Evolutionary conservation across 2,888 invertebrate species (phyloP).

Genomic region (Capitulum mitella): DNA sequence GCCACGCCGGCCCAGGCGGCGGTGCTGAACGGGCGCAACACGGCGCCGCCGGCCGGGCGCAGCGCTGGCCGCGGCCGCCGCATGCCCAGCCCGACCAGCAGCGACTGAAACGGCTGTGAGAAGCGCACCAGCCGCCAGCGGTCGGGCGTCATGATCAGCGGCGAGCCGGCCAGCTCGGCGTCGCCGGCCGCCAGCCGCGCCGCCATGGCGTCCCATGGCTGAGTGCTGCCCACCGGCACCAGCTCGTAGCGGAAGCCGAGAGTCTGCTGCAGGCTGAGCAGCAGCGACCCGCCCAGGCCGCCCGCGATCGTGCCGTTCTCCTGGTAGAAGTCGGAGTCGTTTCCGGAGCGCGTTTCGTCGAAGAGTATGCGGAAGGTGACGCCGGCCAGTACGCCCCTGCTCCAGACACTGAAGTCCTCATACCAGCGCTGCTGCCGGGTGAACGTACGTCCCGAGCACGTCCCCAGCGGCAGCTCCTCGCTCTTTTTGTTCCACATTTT

Average conservation of each 20-base stretch:
- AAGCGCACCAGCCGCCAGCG: not conserved
- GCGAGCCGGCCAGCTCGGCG: not conserved
- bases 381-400: not conserved
- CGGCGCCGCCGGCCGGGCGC: conserved; percentile 3
- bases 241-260: conserved; percentile 9
- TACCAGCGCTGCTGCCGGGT: not conserved
- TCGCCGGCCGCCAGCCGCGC: not conserved
- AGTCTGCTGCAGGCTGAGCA: not conserved
- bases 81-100: conserved; percentile 35
- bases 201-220: not conserved
- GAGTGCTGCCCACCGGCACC: not conserved
- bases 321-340: too few relatives aligned
- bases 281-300: not conserved
- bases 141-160: not conserved
- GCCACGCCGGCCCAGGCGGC: not conserved
- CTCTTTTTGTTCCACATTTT: not conserved
- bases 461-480: not conserved
- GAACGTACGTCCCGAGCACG: not conserved
- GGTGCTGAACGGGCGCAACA: conserved; percentile 5
- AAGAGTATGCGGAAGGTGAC: not conserved
- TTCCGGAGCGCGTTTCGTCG: not conserved
- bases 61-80: not conserved
- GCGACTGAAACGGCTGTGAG: not conserved
- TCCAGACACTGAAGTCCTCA: not conserved
- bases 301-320: not conserved